These are phyloP conservation scores for Clanis bilineata DNA, from an alignment of 2,888 invertebrate species.

Conservation along the genomic window DNA sequence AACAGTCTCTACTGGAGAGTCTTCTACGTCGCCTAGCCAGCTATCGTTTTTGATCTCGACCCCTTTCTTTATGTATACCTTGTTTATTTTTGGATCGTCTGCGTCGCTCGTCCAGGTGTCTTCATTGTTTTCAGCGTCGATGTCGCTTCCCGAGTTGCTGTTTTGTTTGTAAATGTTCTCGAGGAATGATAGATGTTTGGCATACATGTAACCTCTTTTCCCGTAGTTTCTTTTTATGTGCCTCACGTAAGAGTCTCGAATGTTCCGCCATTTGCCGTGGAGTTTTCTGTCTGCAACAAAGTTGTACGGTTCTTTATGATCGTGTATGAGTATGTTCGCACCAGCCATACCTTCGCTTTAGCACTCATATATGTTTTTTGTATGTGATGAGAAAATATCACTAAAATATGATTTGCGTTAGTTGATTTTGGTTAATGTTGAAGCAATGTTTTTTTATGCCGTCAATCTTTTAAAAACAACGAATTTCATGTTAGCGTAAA, in stretches of 20 bases:
- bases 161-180: slow-evolving; percentile 47
- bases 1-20: slow-evolving; percentile 39
- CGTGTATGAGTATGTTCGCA: not conserved
- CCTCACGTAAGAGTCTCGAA: slow-evolving; percentile 68
- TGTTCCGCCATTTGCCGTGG: slow-evolving; percentile 69
- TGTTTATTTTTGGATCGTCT: slow-evolving; percentile 42
- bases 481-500: too few relatives aligned
- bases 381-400: not conserved
- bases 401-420: too few relatives aligned
- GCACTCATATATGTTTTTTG: not conserved
- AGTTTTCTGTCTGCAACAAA: slow-evolving; percentile 60
- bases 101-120: slow-evolving; percentile 41
- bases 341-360: not conserved
- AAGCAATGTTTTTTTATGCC: too few relatives aligned
- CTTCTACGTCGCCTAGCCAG: slow-evolving; percentile 46
- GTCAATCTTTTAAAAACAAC: too few relatives aligned
- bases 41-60: slow-evolving; percentile 37
- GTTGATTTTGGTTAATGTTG: not conserved
- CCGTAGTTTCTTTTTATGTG: slow-evolving; percentile 45
- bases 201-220: slow-evolving; percentile 57
- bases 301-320: not conserved
- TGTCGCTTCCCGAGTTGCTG: slow-evolving; percentile 47
- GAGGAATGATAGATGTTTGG: slow-evolving; percentile 58
- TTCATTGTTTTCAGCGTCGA: slow-evolving; percentile 40
- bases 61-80: slow-evolving; percentile 31